Evolutionary conservation across 2,797 vertebrate genomes (phyloP).

Genomic region (Gymnoscopelus microlampas): DNA sequence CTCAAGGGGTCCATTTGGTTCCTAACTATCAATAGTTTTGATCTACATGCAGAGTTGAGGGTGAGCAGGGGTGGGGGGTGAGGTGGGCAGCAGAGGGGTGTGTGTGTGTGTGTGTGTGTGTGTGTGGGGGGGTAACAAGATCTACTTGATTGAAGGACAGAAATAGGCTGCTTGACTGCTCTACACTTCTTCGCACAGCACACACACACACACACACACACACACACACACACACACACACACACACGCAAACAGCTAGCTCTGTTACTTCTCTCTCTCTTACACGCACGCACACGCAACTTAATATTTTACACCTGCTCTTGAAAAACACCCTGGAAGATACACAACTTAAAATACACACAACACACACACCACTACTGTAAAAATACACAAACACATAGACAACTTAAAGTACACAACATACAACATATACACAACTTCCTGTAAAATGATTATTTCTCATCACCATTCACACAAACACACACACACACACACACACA

Average conservation of each 20-base stretch:
- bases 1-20: no score
- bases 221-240: background rate
- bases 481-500: constrained; percentile 4
- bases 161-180: constrained; percentile 58
- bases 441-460: no score
- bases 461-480: background rate
- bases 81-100: no score
- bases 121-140: constrained; percentile 51
- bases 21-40: no score
- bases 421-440: no score
- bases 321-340: background rate
- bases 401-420: no score
- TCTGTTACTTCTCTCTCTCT: no score
- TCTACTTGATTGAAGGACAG: constrained; percentile 61
- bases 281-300: constrained; percentile 10
- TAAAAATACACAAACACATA: no score
- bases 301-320: background rate
- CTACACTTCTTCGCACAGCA: constrained; percentile 25
- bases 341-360: background rate
- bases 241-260: constrained; percentile 5
- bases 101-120: background rate
- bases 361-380: no score
- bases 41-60: no score
- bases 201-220: background rate
- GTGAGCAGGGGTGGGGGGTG: no score